phyloP scores from a whole-genome alignment of 2,113 vertebrate genomes.

The Lethenteron camtschaticum region DNA sequence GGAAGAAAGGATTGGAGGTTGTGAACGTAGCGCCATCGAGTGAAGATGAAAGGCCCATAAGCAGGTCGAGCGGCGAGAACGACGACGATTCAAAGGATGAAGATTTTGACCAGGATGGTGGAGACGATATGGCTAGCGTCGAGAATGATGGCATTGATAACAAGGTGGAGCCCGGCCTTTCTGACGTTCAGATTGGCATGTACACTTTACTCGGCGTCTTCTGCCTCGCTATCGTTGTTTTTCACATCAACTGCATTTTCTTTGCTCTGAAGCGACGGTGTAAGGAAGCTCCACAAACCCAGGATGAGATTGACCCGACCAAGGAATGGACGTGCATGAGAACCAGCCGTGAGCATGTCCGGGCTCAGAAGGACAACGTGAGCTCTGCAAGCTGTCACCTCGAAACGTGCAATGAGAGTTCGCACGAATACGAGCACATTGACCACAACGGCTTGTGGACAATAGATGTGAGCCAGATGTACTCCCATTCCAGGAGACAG shows the following conservation, averaged over 20 bases:
- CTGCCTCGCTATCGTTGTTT: constrained; percentile 4
- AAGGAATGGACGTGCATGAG: neutral
- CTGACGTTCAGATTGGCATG: constrained; percentile 5
- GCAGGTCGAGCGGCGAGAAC: neutral
- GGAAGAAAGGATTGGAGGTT: neutral
- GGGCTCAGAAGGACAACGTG: too few relatives aligned
- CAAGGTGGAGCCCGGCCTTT: neutral
- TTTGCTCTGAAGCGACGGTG: constrained; percentile 4
- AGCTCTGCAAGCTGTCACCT: too few relatives aligned
- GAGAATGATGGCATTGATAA: too few relatives aligned
- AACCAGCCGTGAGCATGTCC: neutral
- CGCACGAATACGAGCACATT: too few relatives aligned
- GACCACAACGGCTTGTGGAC: too few relatives aligned
- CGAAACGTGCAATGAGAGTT: too few relatives aligned
- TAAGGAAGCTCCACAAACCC: neutral
- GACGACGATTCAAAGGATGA: neutral
- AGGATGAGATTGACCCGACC: constrained; percentile 1
- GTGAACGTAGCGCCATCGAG: too few relatives aligned
- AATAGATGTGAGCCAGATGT: too few relatives aligned
- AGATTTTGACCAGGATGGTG: too few relatives aligned
- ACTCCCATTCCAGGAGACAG: too few relatives aligned
- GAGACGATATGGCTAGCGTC: too few relatives aligned
- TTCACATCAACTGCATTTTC: neutral
- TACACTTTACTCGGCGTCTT: constrained; percentile 4
- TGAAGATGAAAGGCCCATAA: too few relatives aligned